These are phyloP conservation scores for Vireo griseus DNA, from an alignment of 2,797 vertebrate genomes.

Conservation along the genomic window DNA sequence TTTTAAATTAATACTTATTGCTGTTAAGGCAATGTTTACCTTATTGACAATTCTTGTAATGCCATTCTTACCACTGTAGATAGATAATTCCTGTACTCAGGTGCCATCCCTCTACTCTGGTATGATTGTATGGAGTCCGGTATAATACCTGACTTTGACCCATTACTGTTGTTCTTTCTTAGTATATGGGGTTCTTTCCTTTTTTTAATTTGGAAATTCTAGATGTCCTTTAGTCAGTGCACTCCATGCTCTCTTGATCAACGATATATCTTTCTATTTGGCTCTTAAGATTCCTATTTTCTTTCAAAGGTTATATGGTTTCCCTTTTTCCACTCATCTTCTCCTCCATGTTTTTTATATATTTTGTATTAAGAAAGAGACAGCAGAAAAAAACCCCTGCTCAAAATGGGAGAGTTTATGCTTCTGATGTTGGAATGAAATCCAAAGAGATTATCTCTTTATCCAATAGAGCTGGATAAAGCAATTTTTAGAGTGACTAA, in stretches of 20 bases:
- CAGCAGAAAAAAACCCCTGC: background rate
- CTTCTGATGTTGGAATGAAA: background rate
- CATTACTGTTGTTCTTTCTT: background rate
- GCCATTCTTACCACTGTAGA: background rate
- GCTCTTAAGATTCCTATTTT: background rate
- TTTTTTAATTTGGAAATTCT: background rate
- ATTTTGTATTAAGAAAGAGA: background rate
- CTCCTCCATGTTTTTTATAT: background rate
- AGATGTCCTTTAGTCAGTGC: background rate
- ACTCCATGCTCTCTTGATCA: background rate
- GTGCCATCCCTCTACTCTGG: background rate
- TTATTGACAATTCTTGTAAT: background rate
- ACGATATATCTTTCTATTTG: background rate
- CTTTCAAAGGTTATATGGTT: background rate
- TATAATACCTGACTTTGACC: background rate
- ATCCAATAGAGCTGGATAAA: slow-evolving; percentile 50
- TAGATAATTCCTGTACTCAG: background rate
- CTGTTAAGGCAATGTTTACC: background rate
- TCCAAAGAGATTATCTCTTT: background rate
- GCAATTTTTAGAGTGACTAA: slow-evolving; percentile 26
- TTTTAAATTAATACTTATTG: background rate
- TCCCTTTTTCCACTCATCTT: background rate
- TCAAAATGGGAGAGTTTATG: background rate
- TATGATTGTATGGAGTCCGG: background rate
- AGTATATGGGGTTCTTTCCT: background rate